A percentile compares a stretch with the other conserved stretches of the same genome.
Evolutionary conservation across 2,113 vertebrate genomes (phyloP).

Genomic region (Gambusia holbrooki): DNA sequence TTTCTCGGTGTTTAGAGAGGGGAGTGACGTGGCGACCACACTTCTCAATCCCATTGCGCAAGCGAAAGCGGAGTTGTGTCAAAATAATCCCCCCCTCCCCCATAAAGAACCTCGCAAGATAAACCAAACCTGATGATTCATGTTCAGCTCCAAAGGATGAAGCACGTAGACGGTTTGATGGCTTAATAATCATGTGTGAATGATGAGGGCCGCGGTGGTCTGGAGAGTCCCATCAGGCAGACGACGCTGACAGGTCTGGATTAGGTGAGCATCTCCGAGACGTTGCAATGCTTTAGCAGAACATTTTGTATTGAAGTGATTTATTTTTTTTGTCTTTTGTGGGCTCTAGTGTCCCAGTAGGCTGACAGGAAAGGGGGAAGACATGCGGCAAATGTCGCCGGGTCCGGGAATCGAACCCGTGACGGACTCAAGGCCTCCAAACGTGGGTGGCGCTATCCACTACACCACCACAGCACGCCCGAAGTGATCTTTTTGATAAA

Average conservation of each 20-base stretch:
- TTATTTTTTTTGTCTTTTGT: no score
- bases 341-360: no score
- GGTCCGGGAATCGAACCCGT: no score
- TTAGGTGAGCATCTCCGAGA: background rate
- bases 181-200: background rate
- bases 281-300: background rate
- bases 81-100: constrained; percentile 8
- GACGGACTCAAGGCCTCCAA: no score
- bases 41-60: background rate
- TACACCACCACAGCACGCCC: no score
- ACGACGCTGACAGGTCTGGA: background rate
- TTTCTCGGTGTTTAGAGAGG: background rate
- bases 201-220: background rate
- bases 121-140: background rate
- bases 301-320: background rate
- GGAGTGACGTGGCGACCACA: no score
- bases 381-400: no score
- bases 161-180: background rate
- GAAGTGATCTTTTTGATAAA: background rate
- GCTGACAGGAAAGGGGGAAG: no score
- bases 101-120: constrained; percentile 5
- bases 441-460: no score
- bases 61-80: background rate
- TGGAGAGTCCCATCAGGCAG: constrained; percentile 3
- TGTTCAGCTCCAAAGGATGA: background rate